Evolutionary conservation across 2,113 vertebrate species (phyloP), one percentile per base, ranked within the genome.

Genomic region (Oryzias melastigma): DNA sequence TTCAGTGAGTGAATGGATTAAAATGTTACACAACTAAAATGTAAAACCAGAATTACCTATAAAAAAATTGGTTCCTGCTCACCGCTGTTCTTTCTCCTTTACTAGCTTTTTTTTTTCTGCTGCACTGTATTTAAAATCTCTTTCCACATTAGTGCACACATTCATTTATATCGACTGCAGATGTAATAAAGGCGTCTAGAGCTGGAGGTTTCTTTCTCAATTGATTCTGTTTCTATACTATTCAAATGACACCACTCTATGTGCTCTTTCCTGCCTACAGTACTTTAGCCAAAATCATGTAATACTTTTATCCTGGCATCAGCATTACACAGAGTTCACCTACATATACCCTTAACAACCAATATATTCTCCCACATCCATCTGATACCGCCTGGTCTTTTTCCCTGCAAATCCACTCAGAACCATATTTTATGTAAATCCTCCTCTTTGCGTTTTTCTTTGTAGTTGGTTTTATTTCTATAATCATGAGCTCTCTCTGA

Each of bases 241-340:
- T 58, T 52, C 25, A 74, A 71, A 75, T 75, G 58, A 68, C 64
- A 65, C 57, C 53, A 65, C 63, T 65, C 68, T 60, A 58, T 68
- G 68, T 69, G 58, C 54, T 75, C 54, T 27, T 58, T 58, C 67
- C 57, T 68, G 58, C 62, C 64, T 60, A 63, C 55, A 67, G 74
- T 71, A 57, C 66, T 76, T 77, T 55, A 58, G 64, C 68, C 73
- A 61, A 65, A 68, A 67, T 77, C 55, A 46, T 78, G 64, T 67
- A 84, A 77, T 75, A 80, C 73, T 61, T 81, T 70, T 82, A 82
- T 86, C 80, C 78, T 18, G 14, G 61, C 43, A 10, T 80, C 80
- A 83, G 73, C 58, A 71, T 74, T 67, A 75, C 44, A 63, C 62
- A 65, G 58, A 62, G 56, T 67, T 81, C 75, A 69, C 73, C 74